These are phyloP conservation scores for Scleropages formosus DNA, from an alignment of 2,797 vertebrate genomes.

Conservation along the genomic window DNA sequence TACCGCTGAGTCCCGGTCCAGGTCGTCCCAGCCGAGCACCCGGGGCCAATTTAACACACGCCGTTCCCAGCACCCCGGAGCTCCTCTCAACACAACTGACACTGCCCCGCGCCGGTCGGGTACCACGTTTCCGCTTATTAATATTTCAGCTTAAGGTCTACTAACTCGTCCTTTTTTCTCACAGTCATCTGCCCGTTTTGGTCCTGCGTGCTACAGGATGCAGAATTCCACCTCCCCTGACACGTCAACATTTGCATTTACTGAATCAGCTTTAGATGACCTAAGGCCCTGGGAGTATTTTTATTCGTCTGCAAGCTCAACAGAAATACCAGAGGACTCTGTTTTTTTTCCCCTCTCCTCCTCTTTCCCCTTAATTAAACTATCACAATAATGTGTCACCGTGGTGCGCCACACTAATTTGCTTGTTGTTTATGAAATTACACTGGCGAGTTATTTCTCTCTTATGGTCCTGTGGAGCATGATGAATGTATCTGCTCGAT, in stretches of 20 bases:
- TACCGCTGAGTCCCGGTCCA: too few species aligned
- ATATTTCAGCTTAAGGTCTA: slow-evolving; percentile 21
- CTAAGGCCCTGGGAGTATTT: slow-evolving; percentile 3
- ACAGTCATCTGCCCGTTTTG: neutral
- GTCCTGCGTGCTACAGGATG: too few species aligned
- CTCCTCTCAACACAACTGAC: too few species aligned
- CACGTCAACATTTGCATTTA: neutral
- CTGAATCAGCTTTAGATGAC: neutral
- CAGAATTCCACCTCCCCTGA: neutral
- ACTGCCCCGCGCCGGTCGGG: neutral
- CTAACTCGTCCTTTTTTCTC: neutral
- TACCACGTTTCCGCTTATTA: neutral
- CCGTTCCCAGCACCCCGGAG: too few species aligned
- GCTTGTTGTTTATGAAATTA: slow-evolving; percentile 28
- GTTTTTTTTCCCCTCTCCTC: neutral
- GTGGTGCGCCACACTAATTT: neutral
- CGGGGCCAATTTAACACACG: too few species aligned
- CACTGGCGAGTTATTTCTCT: neutral
- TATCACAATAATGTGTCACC: slow-evolving; percentile 24
- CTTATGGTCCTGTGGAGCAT: neutral
- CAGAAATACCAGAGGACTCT: neutral
- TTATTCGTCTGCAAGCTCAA: neutral
- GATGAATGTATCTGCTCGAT: slow-evolving; percentile 6
- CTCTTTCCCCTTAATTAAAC: slow-evolving; percentile 22
- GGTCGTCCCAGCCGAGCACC: too few species aligned